A percentile compares a stretch with the other conserved stretches of the same genome.
phyloP scores from a whole-genome alignment of 2,113 vertebrate species.

The Rattus rattus region DNA sequence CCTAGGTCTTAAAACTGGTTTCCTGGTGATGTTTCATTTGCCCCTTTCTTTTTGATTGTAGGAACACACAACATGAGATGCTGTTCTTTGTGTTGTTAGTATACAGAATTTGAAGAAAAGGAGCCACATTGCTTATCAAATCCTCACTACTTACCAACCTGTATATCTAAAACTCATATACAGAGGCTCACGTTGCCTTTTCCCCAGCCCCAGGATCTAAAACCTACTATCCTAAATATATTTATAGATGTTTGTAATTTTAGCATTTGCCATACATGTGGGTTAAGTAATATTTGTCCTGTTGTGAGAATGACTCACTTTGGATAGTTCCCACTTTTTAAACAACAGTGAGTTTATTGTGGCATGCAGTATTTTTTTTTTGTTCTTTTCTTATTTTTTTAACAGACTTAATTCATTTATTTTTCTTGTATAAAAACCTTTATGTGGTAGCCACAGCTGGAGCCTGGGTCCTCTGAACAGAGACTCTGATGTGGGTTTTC shows the following conservation, averaged over 20 bases:
- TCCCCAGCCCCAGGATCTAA: accelerated
- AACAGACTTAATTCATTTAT: no score
- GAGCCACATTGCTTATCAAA: background rate
- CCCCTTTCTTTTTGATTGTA: background rate
- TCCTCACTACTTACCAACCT: background rate
- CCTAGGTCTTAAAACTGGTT: no score
- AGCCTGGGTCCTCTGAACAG: no score
- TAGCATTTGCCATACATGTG: background rate
- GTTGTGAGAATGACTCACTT: background rate
- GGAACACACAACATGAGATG: background rate
- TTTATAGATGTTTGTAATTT: background rate
- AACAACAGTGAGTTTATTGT: background rate
- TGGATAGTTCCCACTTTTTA: background rate
- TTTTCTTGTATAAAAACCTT: no score
- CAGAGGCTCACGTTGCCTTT: accelerated
- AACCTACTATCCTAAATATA: background rate
- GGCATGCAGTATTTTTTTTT: accelerated
- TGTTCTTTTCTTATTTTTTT: no score
- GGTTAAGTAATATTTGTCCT: background rate
- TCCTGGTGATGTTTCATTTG: background rate
- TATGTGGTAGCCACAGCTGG: no score
- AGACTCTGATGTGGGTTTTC: no score
- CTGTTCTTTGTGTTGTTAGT: background rate
- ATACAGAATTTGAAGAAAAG: background rate
- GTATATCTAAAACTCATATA: background rate